Evolutionary conservation across 2,888 invertebrate genomes (phyloP), one percentile per base, ranked within the genome.

Genomic region (Serrognathus titanus): DNA sequence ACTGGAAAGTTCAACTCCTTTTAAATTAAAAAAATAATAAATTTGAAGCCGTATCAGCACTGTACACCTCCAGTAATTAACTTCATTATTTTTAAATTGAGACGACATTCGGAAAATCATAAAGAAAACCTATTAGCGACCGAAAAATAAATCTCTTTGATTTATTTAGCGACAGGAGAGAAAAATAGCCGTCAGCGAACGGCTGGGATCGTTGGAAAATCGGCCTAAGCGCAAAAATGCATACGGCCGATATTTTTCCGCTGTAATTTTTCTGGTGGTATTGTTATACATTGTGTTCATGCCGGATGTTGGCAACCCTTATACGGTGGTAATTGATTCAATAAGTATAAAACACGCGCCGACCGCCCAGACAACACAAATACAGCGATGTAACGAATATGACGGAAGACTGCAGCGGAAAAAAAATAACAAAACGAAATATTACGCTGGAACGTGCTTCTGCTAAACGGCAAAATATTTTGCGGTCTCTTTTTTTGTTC

Each of bases 301-400:
- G 67, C 69, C 71, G 71, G 69, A 68, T 74, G 72, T 73, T 75
- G 71, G 74, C 73, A 73, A 73, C 75, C 75, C 75, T 75, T 73
- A 71, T 48, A 74, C 72, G 75, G 73, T 70, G 73, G 70, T 76
- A 76, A 76, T 76, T 76, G 76, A 76, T 76, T 76, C 76, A 76
- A 76, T 76, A 75, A 75, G 73, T 66, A 72, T 70, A 76, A 72
- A 76, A 75, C 76, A 76, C 76, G 76, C 68, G 65, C 65, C 60
- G 58, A 65, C 67, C 69, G 66, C 68, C 69, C 70, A 67, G 67
- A 69, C 71, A 67, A 67, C 64, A 72, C 72, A 74, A 74, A 74
- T 74, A 74, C 70, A 69, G 71, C 69, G 73, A 72, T 74, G 73
- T 74, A 61, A 61, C 60, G 63, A 63, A 59, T 63, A 50, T 59